phyloP scores from a whole-genome alignment of 2,888 invertebrate genomes.

The Slavum lentiscoides region DNA sequence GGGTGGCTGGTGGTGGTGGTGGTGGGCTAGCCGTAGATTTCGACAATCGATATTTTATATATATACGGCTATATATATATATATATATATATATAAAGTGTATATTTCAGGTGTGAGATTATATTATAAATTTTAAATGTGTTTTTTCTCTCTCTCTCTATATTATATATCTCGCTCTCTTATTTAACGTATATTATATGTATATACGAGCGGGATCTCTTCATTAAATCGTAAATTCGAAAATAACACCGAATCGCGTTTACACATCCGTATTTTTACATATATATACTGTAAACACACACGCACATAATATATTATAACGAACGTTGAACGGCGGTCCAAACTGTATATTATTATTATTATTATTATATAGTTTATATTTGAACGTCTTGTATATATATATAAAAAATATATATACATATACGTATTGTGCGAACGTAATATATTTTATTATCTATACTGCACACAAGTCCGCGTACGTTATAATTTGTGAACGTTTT shows the following conservation, averaged over 20 bases:
- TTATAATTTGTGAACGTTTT: too few relatives aligned
- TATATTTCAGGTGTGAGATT: slow-evolving; percentile 18
- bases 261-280: not conserved
- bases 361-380: slow-evolving; percentile 7
- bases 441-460: too few relatives aligned
- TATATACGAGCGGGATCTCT: slow-evolving; percentile 45
- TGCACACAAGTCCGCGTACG: too few relatives aligned
- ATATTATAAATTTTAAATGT: slow-evolving; percentile 37
- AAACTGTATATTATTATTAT: not conserved
- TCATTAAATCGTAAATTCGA: slow-evolving; percentile 50
- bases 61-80: slow-evolving; percentile 10
- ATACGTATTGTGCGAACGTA: too few relatives aligned
- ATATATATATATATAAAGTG: not conserved
- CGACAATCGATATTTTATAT: slow-evolving; percentile 41
- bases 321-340: slow-evolving; percentile 7
- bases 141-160: not conserved
- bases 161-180: too few relatives aligned
- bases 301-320: slow-evolving; percentile 4
- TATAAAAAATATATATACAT: too few relatives aligned
- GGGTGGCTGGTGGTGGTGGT: not conserved
- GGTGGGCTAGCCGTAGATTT: slow-evolving; percentile 47
- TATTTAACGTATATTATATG: too few relatives aligned
- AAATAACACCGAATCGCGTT: slow-evolving; percentile 33
- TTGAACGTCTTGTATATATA: too few relatives aligned
- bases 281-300: not conserved